Base-by-base conservation (phyloP, 2,113 vertebrate species). In the Thryonomys swinderianus region DNA sequence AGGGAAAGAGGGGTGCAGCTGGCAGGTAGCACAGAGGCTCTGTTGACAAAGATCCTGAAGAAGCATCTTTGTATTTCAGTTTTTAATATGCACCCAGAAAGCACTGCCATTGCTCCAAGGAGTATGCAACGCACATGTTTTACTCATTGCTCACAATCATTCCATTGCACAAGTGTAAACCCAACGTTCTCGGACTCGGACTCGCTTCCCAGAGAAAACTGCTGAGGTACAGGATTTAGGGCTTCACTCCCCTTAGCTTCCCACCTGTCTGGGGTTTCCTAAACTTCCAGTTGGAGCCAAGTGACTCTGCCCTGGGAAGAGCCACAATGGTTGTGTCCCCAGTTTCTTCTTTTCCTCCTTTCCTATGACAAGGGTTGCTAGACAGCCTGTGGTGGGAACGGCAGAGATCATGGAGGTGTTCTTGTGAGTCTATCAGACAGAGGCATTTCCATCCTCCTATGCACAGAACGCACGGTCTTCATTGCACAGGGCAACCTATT, bases 31-130 rank as follows among this genome's bases (percentile, higher is more conserved):
- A 48, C 42, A 76, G 42, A 25, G 40, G 73, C 42, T 48, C 23
- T 32, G 13, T 48, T 45, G 25, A 76, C 42, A 76, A 45, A 79
- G 57, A 88, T 13, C 48, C 85, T 76, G 34, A 94, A 91, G 83
- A 76, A 96, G 81, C 5, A n/a, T 30, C 66, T 95, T 45, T 14
- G 83, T n/a, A 20, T 61, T 95, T 95, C 67, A 95, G 90, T 84
- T 94, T 93, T 96, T 92, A 96, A 89, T 93, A 53, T 27, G 62
- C 48, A 25, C 88, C 85, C 83, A 94, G 61, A 95, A 86, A 90
- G 90, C 67, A 78, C 67, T 83, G 45, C 59, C 59, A 87, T 90
- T 90, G 76, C 90, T 87, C 61, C 32, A 78, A 86, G 67, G 62
- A 79, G 64, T 30, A 23, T 5, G 80, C 71, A 78, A 76, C 13